These are phyloP conservation scores for Cydia fagiglandana DNA, from an alignment of 1,140 invertebrate species.

Conservation along the genomic window DNA sequence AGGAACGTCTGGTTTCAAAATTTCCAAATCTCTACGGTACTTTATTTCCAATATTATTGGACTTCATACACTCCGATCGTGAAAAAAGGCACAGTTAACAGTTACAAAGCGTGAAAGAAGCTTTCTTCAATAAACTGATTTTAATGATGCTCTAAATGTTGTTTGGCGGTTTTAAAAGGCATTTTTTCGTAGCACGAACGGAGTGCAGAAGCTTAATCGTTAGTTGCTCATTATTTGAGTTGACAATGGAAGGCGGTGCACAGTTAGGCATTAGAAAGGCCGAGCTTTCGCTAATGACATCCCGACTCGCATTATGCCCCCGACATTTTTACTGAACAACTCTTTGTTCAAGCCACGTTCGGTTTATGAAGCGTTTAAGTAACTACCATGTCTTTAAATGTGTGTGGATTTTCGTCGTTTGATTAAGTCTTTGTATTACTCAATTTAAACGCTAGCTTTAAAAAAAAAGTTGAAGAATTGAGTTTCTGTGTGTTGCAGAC, in stretches of 20 bases:
- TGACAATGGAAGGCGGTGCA: slow-evolving; percentile 69
- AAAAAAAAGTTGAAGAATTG: too few species aligned
- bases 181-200: slow-evolving; percentile 49
- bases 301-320: slow-evolving; percentile 50
- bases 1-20: too few species aligned
- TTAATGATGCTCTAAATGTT: slow-evolving; percentile 32
- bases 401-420: slow-evolving; percentile 28
- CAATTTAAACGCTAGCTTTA: not conserved
- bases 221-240: slow-evolving; percentile 70
- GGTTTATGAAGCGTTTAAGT: slow-evolving; percentile 44
- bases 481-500: too few species aligned
- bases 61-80: not conserved
- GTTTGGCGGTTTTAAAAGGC: slow-evolving; percentile 48
- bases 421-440: slow-evolving; percentile 6
- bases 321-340: slow-evolving; percentile 63
- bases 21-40: too few species aligned
- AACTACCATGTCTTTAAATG: slow-evolving; percentile 26
- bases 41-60: too few species aligned
- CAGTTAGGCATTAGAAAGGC: slow-evolving; percentile 77
- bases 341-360: slow-evolving; percentile 57
- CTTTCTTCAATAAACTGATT: slow-evolving; percentile 31
- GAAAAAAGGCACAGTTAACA: slow-evolving; percentile 23
- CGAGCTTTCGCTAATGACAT: slow-evolving; percentile 70
- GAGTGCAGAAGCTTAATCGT: slow-evolving; percentile 57
- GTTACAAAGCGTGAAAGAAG: slow-evolving; percentile 16